Base-by-base conservation (phyloP, 2,888 invertebrate genomes). In the Glomeris marginata region DNA sequence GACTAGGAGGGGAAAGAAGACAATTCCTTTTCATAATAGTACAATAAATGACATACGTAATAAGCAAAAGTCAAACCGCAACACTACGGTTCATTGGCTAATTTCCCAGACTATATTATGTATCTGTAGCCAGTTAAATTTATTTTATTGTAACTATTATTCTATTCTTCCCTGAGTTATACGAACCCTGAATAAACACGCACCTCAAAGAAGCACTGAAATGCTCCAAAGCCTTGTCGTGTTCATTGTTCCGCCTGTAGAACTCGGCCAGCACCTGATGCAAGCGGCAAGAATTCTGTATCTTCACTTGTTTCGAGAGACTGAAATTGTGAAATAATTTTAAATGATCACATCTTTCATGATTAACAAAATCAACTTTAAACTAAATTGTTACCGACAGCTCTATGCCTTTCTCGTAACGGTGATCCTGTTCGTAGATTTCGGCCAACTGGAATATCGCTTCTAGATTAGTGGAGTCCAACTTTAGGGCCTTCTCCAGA, bases 371-470 rank as follows among this genome's bases (percentile, higher is more conserved):
- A 21, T 38, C 11, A 20, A 47, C n/a, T n/a, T n/a, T n/a, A n/a
- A n/a, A n/a, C n/a, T n/a, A n/a, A n/a, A n/a, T n/a, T n/a, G n/a
- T n/a, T n/a, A n/a, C 53, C 61, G 54, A 68, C 59, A 85, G 62
- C 38, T 76, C 73, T 22, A 80, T 77, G 0, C 82, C 84, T 52
- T 77, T 75, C 54, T 78, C 77, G 52, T 75, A 64, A 34, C 66
- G 60, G 52, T 66, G 64, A 54, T 73, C 72, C 57, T 70, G 74
- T 58, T 78, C 77, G 43, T 78, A 74, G 52, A 83, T 75, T 59
- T 82, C 80, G 3, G 78, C 80, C 60, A 86, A 68, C 36, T 80
- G 70, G 56, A 77, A 78, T 1, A 84, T 77, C 1, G 84, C 83
- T 1, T 81, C 79, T 20, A 80, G 67, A 64, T 80, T 78, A n/a